Evolutionary conservation across 2,113 vertebrate species (phyloP).

Genomic region (Sceloporus undulatus): DNA sequence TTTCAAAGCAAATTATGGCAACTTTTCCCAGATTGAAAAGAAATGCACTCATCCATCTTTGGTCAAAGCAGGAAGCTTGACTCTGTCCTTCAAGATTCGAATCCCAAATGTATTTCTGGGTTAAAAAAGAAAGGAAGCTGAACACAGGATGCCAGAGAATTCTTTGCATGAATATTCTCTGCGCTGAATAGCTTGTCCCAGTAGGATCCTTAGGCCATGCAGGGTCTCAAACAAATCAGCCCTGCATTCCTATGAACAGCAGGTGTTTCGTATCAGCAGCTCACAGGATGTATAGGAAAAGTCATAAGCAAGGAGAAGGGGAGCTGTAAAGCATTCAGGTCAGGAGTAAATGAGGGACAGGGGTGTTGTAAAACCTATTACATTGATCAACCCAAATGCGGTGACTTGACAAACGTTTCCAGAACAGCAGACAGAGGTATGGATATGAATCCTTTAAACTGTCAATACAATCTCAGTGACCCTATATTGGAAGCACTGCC

Average conservation of each 20-base stretch:
- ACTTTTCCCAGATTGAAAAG: not conserved
- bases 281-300: not conserved
- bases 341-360: slow-evolving; percentile 6
- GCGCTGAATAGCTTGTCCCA: not conserved
- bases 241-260: not conserved
- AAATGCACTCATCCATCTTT: not conserved
- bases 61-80: not conserved
- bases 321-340: slow-evolving; percentile 10
- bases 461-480: not conserved
- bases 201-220: not conserved
- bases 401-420: slow-evolving; percentile 24
- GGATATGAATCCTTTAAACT: slow-evolving; percentile 4
- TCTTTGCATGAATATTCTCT: not conserved
- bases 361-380: slow-evolving; percentile 30
- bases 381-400: not conserved
- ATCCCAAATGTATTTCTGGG: not conserved
- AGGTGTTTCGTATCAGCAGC: slow-evolving; percentile 24
- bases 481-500: not conserved
- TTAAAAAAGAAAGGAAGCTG: not conserved
- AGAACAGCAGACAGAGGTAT: slow-evolving; percentile 19
- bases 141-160: not conserved
- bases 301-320: not conserved
- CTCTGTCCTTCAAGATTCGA: not conserved
- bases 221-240: not conserved
- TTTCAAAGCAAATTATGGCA: not conserved